Evolutionary conservation across 2,797 vertebrate genomes (phyloP), one percentile per base, ranked within the genome.

Genomic region (Anabas testudineus): DNA sequence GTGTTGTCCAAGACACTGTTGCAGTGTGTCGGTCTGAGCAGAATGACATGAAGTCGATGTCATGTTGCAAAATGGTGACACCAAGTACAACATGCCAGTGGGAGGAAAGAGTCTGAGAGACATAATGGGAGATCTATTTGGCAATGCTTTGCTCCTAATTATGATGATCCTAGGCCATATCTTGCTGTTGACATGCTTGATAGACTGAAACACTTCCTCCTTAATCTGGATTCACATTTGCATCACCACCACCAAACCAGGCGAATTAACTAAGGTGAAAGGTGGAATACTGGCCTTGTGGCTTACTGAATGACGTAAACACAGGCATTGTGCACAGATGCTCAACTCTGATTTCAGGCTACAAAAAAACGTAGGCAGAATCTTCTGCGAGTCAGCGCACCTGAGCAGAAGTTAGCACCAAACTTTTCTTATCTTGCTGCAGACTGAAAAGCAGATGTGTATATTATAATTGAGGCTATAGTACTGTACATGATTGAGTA

Each of bases 171-270:
- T 30, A 37, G 53, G 59, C 43, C 58, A 64, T 26, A 69, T 71
- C 66, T 58, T 67, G 53, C 51, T 54, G 52, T 34, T 64, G 55
- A 62, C 53, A 58, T 59, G 70, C 66, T 74, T 51, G 19, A 78
- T 7, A 59, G 71, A 72, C 56, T 63, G 61, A 46, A 82, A 75
- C 45, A 58, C 42, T 54, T 81, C 41, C 67, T 42, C 19, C 21
- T 48, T 64, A 57, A 81, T 81, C 56, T 34, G 8, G 54, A 76
- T 59, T 67, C 24, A 57, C 46, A 75, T 80, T 80, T 83, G 74
- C 66, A 71, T 80, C 54, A 22, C 45, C 30, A 28, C n/a, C 41
- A 62, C 54, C n/a, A n/a, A n/a, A n/a, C n/a, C n/a, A n/a, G n/a
- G n/a, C n/a, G n/a, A n/a, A n/a, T 67, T 53, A 48, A 41, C 46